phyloP scores from a whole-genome alignment of 2,113 vertebrate genomes.

The Plectropomus leopardus region DNA sequence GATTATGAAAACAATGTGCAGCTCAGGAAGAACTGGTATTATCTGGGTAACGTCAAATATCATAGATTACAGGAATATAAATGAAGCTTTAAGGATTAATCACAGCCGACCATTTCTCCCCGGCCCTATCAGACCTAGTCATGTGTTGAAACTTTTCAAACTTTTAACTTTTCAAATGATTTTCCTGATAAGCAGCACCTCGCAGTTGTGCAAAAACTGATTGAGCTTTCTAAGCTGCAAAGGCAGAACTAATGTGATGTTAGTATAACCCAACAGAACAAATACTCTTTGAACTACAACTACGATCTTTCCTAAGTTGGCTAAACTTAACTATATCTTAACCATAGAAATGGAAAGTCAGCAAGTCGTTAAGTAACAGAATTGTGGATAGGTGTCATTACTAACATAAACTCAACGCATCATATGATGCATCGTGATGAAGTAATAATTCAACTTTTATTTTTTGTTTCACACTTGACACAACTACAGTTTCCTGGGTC shows the following conservation, averaged over 20 bases:
- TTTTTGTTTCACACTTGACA: too few relatives aligned
- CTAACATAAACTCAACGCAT: too few relatives aligned
- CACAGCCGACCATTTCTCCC: not conserved
- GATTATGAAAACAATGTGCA: constrained; percentile 24
- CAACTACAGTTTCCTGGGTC: too few relatives aligned
- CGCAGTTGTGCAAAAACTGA: not conserved
- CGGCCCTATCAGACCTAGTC: not conserved
- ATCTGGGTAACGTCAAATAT: constrained; percentile 27
- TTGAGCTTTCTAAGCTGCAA: not conserved
- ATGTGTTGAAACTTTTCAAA: constrained; percentile 9
- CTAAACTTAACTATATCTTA: not conserved
- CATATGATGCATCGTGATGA: too few relatives aligned
- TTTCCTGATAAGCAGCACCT: not conserved
- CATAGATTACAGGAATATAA: constrained; percentile 49
- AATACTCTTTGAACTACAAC: not conserved
- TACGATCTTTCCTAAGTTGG: not conserved
- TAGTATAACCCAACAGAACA: not conserved
- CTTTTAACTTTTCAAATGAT: not conserved
- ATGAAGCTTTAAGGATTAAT: constrained; percentile 29
- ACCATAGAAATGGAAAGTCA: too few relatives aligned
- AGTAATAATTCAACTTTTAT: too few relatives aligned
- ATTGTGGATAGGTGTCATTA: too few relatives aligned
- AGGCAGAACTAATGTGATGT: not conserved
- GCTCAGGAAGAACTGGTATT: constrained; percentile 9
- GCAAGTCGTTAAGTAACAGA: too few relatives aligned